Conservation (phyloP, 2,797 vertebrate genomes). For the Tangara arthus region DNA sequence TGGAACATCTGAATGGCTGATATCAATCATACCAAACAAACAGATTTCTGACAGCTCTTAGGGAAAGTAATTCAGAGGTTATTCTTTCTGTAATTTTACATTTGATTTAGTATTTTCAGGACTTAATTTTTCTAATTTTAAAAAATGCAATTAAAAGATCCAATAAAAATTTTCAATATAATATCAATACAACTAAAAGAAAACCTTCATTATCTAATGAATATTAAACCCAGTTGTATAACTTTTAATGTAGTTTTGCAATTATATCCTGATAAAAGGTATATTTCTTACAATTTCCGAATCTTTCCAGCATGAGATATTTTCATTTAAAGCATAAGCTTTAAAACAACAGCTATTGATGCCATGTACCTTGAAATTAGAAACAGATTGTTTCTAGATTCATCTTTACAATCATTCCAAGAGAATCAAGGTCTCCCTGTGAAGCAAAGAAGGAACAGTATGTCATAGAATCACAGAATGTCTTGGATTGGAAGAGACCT, state of each 20-base stretch:
- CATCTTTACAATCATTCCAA: background rate
- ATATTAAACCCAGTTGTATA: accelerated
- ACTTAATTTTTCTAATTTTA: background rate
- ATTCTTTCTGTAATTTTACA: background rate
- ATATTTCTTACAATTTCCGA: background rate
- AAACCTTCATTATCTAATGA: accelerated
- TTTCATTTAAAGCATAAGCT: background rate
- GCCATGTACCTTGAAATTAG: background rate
- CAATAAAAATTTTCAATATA: background rate
- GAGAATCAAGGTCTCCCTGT: background rate
- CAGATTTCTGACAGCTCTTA: background rate
- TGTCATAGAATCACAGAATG: background rate
- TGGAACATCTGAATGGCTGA: background rate
- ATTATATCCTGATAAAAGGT: background rate
- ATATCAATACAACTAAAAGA: background rate
- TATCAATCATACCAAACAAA: background rate
- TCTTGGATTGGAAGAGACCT: background rate
- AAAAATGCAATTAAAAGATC: background rate
- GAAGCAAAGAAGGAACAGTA: background rate
- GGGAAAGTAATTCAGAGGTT: background rate
- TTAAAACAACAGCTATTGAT: background rate
- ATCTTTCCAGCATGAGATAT: background rate
- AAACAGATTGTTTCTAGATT: background rate
- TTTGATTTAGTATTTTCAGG: background rate
- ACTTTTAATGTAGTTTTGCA: background rate